Percentiles rank a stretch among this genome's conserved stretches.
Conservation (phyloP, 92 coral and sea anemone species). For the Palythoa grandiflora region DNA sequence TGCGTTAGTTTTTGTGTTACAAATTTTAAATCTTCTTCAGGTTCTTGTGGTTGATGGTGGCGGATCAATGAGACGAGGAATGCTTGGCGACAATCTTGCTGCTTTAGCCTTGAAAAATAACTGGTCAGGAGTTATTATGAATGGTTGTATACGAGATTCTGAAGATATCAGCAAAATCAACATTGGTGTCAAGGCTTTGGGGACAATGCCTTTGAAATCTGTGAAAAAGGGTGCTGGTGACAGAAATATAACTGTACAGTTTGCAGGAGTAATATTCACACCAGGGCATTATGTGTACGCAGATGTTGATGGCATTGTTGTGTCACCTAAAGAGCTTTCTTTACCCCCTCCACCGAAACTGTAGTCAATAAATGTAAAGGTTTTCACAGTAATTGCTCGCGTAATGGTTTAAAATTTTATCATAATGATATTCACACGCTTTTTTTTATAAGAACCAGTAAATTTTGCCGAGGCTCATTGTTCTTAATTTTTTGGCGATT, state of each 20-base stretch:
- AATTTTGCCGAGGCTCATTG: too few species aligned
- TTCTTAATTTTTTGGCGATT: too few species aligned
- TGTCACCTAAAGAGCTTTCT: conserved; percentile 85
- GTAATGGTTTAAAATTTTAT: too few species aligned
- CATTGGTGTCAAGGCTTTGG: conserved; percentile 93
- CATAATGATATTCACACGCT: too few species aligned
- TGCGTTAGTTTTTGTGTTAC: too few species aligned
- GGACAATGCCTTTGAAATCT: conserved; percentile 90
- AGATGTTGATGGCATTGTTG: conserved; percentile 93
- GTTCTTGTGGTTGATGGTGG: conserved; percentile 98
- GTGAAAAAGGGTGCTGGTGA: conserved; percentile 90
- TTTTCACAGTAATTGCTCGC: not conserved
- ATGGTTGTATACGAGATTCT: conserved; percentile 91
- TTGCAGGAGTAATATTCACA: conserved; percentile 87
- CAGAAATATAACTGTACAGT: conserved; percentile 85
- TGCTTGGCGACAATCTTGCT: conserved; percentile 95
- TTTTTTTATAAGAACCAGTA: too few species aligned
- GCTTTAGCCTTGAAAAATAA: conserved; percentile 80
- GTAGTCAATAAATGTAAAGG: not conserved
- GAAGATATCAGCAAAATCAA: conserved; percentile 79
- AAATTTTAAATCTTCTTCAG: conserved; percentile 33
- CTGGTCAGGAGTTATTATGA: conserved; percentile 95
- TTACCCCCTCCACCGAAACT: conserved; percentile 70
- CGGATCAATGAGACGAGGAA: conserved; percentile 91
- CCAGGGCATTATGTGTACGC: conserved; percentile 96